Evolutionary conservation across 2,113 vertebrate genomes (phyloP), one percentile per base, ranked within the genome.

Genomic region (Chaetops frenatus): DNA sequence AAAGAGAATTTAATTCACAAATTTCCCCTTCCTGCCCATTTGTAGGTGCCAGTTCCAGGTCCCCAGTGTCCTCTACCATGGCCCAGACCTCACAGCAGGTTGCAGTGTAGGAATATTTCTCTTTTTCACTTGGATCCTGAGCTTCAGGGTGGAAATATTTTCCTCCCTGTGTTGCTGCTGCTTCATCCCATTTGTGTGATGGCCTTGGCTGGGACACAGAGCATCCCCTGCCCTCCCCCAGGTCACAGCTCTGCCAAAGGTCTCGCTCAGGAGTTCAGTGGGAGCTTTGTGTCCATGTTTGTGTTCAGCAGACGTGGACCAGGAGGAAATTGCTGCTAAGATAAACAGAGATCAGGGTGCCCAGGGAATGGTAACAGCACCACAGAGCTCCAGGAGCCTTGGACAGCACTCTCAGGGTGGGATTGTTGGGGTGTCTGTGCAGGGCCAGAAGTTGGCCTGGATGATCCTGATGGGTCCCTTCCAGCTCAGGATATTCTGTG

Each of bases 241-340:
- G 38, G 6, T 3, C 45, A 13, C 69, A 40, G 86, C 53, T 47
- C 58, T 64, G 8, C 5, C 2, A 1, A n/a, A 33, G 69, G 53
- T 20, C 44, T 73, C 10, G 0, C n/a, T 19, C 42, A 12, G 27
- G 66, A 47, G 8, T 2, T 36, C 53, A 7, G 5, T 1, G 27
- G 9, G 73, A 74, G 56, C 50, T 92, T 44, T 22, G 57, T 33
- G 60, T 2, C 60, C 38, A 0, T 1, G 0, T 33, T n/a, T 28
- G 47, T 6, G 7, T 9, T 28, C 38, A 33, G 71, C 48, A 82
- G 1, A 7, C 5, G 0, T 0, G 3, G 36, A 2, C 6, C 27
- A 22, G 80, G 58, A 38, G 60, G 35, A 61, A 53, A 6, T 1
- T 19, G 36, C 82, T 74, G 80, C 80, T 83, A 47, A 21, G 42